Evolutionary conservation across 2,113 vertebrate genomes (phyloP).

Genomic region (Saimiri boliviensis): DNA sequence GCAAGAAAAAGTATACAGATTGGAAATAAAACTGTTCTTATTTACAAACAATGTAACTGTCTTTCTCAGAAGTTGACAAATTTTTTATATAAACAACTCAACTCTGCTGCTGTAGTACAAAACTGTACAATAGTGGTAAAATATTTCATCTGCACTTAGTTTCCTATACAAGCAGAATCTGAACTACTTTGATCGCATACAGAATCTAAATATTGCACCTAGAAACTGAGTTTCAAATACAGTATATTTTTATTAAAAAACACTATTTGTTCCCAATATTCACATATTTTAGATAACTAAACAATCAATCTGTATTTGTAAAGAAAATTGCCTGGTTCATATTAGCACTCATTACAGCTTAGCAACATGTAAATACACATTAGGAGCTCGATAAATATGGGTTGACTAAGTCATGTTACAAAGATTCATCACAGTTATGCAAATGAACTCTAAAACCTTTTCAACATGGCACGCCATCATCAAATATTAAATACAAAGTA

Average conservation of each 20-base stretch:
- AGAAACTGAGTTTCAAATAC: conserved; percentile 10
- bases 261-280: conserved; percentile 15
- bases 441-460: background rate
- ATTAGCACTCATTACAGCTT: background rate
- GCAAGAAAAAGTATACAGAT: background rate
- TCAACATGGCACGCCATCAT: background rate
- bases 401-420: background rate
- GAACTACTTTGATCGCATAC: background rate
- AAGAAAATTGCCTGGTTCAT: background rate
- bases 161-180: background rate
- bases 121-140: background rate
- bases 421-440: background rate
- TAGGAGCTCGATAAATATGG: background rate
- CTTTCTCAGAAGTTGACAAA: background rate
- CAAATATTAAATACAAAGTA: conserved; percentile 11
- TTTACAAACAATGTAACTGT: background rate
- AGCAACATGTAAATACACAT: background rate
- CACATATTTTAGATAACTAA: conserved; percentile 33
- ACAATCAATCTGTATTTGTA: background rate
- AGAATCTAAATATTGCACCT: background rate
- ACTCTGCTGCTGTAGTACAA: background rate
- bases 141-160: background rate
- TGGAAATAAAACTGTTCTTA: background rate
- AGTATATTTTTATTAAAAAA: background rate
- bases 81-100: background rate